A percentile compares a stretch with the other conserved stretches of the same genome.
Evolutionary conservation across 2,888 invertebrate genomes (phyloP).

Genomic region (Amiota communis): DNA sequence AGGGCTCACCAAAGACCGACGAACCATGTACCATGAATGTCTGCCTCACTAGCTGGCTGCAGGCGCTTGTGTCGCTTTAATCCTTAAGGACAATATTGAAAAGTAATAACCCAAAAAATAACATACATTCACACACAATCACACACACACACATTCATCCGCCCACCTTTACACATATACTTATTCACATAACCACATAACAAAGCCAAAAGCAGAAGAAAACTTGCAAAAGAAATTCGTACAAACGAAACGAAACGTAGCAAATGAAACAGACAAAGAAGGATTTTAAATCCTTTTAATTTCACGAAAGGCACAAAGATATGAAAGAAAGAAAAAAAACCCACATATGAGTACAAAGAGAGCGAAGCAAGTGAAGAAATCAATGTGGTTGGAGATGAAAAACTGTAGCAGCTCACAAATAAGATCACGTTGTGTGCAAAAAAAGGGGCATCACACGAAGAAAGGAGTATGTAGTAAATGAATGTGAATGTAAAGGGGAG

Average conservation of each 20-base stretch:
- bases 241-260: not conserved
- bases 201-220: conserved; percentile 16
- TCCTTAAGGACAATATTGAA: conserved; percentile 74
- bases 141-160: conserved; percentile 31
- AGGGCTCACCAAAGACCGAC: conserved; percentile 30
- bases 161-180: not conserved
- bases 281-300: conserved; percentile 65
- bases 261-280: conserved; percentile 34
- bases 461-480: conserved; percentile 52
- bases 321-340: conserved; percentile 35
- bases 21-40: conserved; percentile 12
- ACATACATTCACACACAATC: conserved; percentile 49
- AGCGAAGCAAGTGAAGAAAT: conserved; percentile 34
- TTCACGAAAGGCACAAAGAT: conserved; percentile 62
- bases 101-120: conserved; percentile 71
- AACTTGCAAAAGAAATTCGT: not conserved
- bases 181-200: conserved; percentile 12
- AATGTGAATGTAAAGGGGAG: not conserved
- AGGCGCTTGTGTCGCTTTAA: conserved; percentile 65
- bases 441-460: not conserved
- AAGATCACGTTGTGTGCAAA: conserved; percentile 65
- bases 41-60: conserved; percentile 37
- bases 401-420: conserved; percentile 52
- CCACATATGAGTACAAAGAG: conserved; percentile 8
- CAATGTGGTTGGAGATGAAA: conserved; percentile 59